Percentiles rank a stretch among this genome's conserved stretches.
phyloP scores from a whole-genome alignment of 2,888 invertebrate genomes.

The Acronicta alni region DNA sequence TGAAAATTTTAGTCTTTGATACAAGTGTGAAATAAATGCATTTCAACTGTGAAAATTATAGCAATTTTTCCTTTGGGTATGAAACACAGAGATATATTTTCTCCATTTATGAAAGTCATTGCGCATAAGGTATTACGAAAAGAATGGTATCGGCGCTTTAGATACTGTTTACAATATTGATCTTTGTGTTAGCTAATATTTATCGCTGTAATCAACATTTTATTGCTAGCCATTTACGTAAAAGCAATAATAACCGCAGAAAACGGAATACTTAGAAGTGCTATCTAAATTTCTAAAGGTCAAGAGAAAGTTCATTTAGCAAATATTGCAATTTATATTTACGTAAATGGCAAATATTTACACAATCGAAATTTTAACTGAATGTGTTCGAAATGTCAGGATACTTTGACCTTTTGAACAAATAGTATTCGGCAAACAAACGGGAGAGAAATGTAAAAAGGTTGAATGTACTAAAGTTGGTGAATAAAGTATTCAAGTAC shows the following conservation, averaged over 20 bases:
- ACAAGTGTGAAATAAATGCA: no score
- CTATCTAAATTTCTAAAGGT: constrained; percentile 1
- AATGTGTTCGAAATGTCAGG: constrained; percentile 12
- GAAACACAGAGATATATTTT: neutral
- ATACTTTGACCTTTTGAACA: constrained; percentile 2
- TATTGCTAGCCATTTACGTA: neutral
- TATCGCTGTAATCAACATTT: neutral
- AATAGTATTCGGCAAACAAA: constrained; percentile 28
- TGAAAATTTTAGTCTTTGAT: no score
- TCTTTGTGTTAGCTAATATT: constrained; percentile 2
- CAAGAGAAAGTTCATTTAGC: constrained; percentile 1
- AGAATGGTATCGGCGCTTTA: neutral
- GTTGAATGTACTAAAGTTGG: constrained; percentile 54
- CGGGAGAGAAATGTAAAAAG: constrained; percentile 46
- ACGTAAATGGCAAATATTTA: constrained; percentile 1
- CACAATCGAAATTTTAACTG: constrained; percentile 2
- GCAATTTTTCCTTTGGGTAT: neutral
- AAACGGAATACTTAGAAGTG: neutral
- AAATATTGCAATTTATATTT: constrained; percentile 7
- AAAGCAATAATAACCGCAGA: neutral
- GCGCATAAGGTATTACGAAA: neutral
- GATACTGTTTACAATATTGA: constrained; percentile 1
- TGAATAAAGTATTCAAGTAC: constrained; percentile 64
- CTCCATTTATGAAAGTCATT: neutral
- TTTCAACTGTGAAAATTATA: neutral